These are phyloP conservation scores for Resseliella maxima DNA, from an alignment of 2,888 invertebrate genomes.

Conservation along the genomic window DNA sequence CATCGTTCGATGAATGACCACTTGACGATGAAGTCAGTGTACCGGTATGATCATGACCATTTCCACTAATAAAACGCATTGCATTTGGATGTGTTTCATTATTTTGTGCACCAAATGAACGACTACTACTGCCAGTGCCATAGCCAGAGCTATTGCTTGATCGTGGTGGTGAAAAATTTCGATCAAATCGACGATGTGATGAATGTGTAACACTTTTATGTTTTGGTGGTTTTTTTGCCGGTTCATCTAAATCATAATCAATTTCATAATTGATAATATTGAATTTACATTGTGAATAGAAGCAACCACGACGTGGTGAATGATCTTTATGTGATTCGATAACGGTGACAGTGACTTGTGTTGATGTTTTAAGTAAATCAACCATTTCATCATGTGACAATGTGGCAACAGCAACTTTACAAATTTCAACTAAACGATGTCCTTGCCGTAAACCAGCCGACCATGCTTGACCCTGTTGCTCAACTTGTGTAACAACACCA, in stretches of 20 bases:
- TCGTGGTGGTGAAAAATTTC: conserved; percentile 81
- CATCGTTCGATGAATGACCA: conserved; percentile 73
- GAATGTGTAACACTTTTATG: conserved; percentile 64
- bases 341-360: conserved; percentile 85
- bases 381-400: conserved; percentile 93
- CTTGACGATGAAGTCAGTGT: conserved; percentile 74
- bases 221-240: conserved; percentile 60
- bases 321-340: conserved; percentile 79
- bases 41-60: conserved; percentile 64
- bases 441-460: conserved; percentile 89
- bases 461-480: conserved; percentile 68
- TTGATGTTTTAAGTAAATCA: conserved; percentile 88
- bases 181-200: conserved; percentile 76
- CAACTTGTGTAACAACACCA: conserved; percentile 86
- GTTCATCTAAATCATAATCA: conserved; percentile 75
- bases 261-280: conserved; percentile 73
- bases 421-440: conserved; percentile 90
- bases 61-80: background rate
- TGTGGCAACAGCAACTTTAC: conserved; percentile 89
- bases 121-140: conserved; percentile 76
- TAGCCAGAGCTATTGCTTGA: conserved; percentile 87
- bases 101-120: conserved; percentile 65
- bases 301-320: conserved; percentile 76
- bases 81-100: conserved; percentile 57
- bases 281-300: conserved; percentile 74